phyloP scores from a whole-genome alignment of 2,797 vertebrate species.

The Anguilla marmorata region DNA sequence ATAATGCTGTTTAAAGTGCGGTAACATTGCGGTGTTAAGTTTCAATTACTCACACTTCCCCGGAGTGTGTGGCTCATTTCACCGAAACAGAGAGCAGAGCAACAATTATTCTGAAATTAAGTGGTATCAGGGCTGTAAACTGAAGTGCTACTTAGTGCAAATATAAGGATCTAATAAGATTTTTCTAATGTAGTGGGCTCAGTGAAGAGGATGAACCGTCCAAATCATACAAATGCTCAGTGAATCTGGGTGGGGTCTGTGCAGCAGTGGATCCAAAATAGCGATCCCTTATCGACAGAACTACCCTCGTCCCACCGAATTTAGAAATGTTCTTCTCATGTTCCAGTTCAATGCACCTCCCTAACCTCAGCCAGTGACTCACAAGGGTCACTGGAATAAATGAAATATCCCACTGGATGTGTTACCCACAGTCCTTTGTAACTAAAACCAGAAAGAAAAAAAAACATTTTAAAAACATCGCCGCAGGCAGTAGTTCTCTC shows the following conservation, averaged over 20 bases:
- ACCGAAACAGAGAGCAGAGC: neutral
- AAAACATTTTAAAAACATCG: neutral
- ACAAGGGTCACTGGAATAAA: neutral
- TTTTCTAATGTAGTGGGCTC: conserved; percentile 4
- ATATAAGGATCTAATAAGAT: conserved; percentile 12
- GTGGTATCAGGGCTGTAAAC: neutral
- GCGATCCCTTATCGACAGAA: neutral
- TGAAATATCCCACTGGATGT: neutral
- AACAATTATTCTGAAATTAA: conserved; percentile 9
- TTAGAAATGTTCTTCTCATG: neutral
- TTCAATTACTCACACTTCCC: conserved; percentile 6
- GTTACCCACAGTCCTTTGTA: neutral
- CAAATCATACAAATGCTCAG: neutral
- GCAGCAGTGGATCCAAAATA: neutral
- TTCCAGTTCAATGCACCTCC: neutral
- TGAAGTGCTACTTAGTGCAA: conserved; percentile 13
- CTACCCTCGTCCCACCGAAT: neutral
- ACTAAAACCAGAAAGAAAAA: neutral
- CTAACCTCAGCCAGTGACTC: neutral
- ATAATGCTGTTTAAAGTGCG: conserved; percentile 5
- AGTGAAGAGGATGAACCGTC: neutral
- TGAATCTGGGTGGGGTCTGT: neutral
- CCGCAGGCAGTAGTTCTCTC: neutral
- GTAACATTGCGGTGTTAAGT: neutral
- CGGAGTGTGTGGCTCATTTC: neutral